Conservation (phyloP, 2,797 vertebrate genomes). For the Myotis vivesi region DNA sequence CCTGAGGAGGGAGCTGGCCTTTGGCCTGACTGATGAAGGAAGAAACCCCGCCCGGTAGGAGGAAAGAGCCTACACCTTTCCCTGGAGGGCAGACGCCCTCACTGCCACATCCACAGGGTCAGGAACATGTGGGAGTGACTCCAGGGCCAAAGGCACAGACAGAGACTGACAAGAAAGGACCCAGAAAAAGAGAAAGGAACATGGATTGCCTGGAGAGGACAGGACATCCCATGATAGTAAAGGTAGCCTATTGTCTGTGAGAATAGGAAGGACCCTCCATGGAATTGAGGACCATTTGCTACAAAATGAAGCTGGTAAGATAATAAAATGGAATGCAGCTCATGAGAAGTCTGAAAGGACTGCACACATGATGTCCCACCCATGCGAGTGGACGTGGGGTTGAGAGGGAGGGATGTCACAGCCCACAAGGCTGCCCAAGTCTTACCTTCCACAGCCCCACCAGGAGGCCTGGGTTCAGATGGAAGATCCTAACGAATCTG, state of each 20-base stretch:
- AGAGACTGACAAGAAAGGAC: background rate
- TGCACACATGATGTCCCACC: background rate
- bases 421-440: background rate
- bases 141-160: fast-evolving
- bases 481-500: slow-evolving; percentile 85
- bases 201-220: background rate
- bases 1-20: background rate
- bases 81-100: background rate
- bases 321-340: fast-evolving
- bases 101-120: background rate
- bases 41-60: background rate
- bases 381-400: fast-evolving
- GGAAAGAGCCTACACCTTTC: background rate
- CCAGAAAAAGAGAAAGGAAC: background rate
- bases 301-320: background rate
- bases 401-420: background rate
- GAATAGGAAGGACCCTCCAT: background rate
- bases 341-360: background rate
- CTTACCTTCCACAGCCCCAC: slow-evolving; percentile 93
- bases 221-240: background rate
- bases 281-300: background rate
- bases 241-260: fast-evolving
- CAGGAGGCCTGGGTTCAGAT: slow-evolving; percentile 86
- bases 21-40: background rate
- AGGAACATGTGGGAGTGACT: background rate